Conservation (phyloP, 2,797 vertebrate genomes). For the Amblyopsis hoosieri region DNA sequence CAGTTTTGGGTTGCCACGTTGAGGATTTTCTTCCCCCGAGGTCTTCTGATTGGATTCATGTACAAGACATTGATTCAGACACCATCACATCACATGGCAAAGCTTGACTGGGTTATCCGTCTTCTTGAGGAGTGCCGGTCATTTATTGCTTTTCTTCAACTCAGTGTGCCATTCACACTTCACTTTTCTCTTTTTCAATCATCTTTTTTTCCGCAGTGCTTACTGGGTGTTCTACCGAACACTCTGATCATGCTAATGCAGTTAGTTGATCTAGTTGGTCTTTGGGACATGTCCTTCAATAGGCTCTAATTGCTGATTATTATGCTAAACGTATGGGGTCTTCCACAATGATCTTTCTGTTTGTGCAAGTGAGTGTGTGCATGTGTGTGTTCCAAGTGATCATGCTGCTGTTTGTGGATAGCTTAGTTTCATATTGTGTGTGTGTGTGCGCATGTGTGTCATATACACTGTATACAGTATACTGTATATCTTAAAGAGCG, state of each 20-base stretch:
- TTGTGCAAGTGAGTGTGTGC: constrained; percentile 10
- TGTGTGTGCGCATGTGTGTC: not conserved
- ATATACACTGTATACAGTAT: not conserved
- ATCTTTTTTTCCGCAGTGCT: not conserved
- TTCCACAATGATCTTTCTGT: not conserved
- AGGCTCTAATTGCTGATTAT: constrained; percentile 52
- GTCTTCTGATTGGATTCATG: constrained; percentile 7
- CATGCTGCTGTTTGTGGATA: too few relatives aligned
- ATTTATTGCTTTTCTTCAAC: not conserved
- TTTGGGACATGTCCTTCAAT: constrained; percentile 27
- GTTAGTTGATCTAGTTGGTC: constrained; percentile 11
- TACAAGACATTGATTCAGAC: not conserved
- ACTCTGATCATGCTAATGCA: constrained; percentile 9
- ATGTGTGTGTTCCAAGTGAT: not conserved
- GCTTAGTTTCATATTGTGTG: not conserved
- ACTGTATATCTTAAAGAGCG: not conserved
- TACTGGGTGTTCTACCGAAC: not conserved
- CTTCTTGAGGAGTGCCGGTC: not conserved
- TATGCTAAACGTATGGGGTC: constrained; percentile 23
- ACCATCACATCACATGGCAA: not conserved
- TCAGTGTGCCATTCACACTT: too few relatives aligned
- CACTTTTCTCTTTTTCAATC: too few relatives aligned
- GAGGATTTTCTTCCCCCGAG: not conserved
- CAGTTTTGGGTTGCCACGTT: not conserved
- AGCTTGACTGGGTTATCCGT: not conserved